Evolutionary conservation across 2,113 vertebrate species (phyloP).

Genomic region (Atlantisia rogersi): DNA sequence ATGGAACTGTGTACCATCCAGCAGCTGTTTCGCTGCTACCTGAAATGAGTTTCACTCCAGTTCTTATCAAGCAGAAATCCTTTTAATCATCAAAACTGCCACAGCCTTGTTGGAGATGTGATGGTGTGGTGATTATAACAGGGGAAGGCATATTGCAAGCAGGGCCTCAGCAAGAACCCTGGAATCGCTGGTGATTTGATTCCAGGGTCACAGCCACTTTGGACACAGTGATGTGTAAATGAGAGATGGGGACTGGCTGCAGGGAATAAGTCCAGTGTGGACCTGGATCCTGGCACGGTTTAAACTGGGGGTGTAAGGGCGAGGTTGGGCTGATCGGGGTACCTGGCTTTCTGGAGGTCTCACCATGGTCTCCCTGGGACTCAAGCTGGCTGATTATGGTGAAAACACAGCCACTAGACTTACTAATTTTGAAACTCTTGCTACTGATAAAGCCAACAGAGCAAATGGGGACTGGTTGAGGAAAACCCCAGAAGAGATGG

Average conservation of each 20-base stretch:
- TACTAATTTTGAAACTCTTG: neutral
- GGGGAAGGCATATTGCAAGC: neutral
- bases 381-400: neutral
- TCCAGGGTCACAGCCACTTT: neutral
- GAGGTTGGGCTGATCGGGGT: neutral
- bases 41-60: constrained; percentile 64
- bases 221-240: neutral
- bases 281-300: neutral
- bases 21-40: constrained; percentile 58
- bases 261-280: neutral
- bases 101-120: neutral
- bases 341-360: neutral
- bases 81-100: constrained; percentile 47
- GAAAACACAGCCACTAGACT: neutral
- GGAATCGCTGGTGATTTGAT: neutral
- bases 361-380: neutral
- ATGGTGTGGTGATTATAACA: neutral
- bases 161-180: neutral
- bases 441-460: neutral
- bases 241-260: neutral
- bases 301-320: neutral
- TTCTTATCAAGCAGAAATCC: constrained; percentile 55
- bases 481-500: neutral
- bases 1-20: constrained; percentile 54
- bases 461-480: accelerated